These are phyloP conservation scores for Zhengitettix transpicula DNA, from an alignment of 2,888 invertebrate species.

Conservation along the genomic window DNA sequence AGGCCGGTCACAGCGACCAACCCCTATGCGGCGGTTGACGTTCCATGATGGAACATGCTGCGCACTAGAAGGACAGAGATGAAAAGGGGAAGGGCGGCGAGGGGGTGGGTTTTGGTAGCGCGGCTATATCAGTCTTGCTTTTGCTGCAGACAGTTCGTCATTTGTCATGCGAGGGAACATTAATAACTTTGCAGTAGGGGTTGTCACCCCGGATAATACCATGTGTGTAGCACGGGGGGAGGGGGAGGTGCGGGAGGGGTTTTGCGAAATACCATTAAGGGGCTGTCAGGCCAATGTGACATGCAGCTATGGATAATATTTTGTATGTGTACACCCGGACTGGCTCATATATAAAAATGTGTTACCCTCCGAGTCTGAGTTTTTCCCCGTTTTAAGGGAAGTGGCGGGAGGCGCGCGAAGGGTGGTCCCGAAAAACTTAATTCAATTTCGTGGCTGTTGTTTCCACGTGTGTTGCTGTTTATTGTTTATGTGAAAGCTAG, in stretches of 20 bases:
- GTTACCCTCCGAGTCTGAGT: too few relatives aligned
- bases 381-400: too few relatives aligned
- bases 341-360: too few relatives aligned
- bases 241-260: neutral
- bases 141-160: slow-evolving; percentile 33
- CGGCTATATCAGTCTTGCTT: slow-evolving; percentile 32
- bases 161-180: slow-evolving; percentile 33
- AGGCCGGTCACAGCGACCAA: too few relatives aligned
- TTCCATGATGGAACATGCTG: neutral
- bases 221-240: neutral
- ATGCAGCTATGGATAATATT: slow-evolving; percentile 20
- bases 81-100: neutral
- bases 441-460: too few relatives aligned
- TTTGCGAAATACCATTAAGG: slow-evolving; percentile 27
- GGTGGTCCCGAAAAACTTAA: too few relatives aligned
- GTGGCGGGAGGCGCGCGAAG: too few relatives aligned
- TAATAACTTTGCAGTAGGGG: slow-evolving; percentile 10
- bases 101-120: neutral
- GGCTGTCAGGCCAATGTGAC: slow-evolving; percentile 33
- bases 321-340: neutral
- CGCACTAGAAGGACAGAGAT: neutral
- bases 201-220: slow-evolving; percentile 10
- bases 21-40: too few relatives aligned
- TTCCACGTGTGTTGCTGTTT: too few relatives aligned
- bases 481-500: too few relatives aligned